Evolutionary conservation across 2,797 vertebrate genomes (phyloP).

Genomic region (Hippoglossus hippoglossus): DNA sequence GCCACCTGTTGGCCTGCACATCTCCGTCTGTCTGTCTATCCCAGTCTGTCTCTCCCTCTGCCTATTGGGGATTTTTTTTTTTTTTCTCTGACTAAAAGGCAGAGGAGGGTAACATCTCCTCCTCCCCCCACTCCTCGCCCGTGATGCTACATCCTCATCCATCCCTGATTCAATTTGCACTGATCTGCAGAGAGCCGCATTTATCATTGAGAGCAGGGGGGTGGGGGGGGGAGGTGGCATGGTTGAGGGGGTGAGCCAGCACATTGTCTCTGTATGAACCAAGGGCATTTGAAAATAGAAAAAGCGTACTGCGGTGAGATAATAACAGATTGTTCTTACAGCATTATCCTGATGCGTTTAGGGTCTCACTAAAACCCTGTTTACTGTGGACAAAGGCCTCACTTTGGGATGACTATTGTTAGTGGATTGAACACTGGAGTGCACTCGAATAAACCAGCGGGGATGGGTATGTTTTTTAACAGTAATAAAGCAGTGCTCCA

Average conservation of each 20-base stretch:
- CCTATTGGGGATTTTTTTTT: conserved; percentile 28
- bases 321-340: conserved; percentile 68
- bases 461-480: conserved; percentile 47
- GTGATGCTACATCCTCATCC: conserved; percentile 65
- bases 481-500: conserved; percentile 82
- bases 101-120: conserved; percentile 35
- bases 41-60: conserved; percentile 19
- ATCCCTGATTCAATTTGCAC: conserved; percentile 80
- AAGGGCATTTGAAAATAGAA: conserved; percentile 75
- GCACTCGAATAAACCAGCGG: conserved; percentile 55
- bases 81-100: conserved; percentile 22
- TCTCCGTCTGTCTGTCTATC: conserved; percentile 18
- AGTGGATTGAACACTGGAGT: conserved; percentile 49
- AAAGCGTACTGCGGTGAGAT: conserved; percentile 60
- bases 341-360: conserved; percentile 59
- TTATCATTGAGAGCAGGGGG: conserved; percentile 69
- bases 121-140: background rate
- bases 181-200: conserved; percentile 76
- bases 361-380: conserved; percentile 57
- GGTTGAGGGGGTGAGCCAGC: conserved; percentile 43
- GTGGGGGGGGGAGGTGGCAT: conserved; percentile 32
- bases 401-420: conserved; percentile 53
- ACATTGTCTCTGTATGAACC: conserved; percentile 72
- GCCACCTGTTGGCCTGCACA: conserved; percentile 29
- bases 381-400: conserved; percentile 53